Base-by-base conservation (phyloP, 1,140 invertebrate genomes). In the Hyphantria cunea region DNA sequence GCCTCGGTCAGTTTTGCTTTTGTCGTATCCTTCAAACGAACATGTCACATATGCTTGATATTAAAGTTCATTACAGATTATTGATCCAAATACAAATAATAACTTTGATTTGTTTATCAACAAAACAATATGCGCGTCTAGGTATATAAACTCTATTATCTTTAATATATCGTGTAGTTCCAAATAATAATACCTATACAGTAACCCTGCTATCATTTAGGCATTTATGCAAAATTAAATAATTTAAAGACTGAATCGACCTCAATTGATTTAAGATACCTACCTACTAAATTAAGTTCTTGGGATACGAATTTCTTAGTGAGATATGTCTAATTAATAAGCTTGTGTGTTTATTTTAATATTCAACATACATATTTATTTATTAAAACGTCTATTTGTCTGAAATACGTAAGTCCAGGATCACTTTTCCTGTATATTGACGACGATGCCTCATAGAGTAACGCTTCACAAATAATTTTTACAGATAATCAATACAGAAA, bases 51-150 rank as follows among this genome's bases (percentile, higher is more conserved):
- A 68, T 59, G 63, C 59, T 52, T 44, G 72, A 74, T 74, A 74
- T 65, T 68, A 62, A 74, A 74, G 72, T 74, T 70, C 62, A 68
- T 68, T 68, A 58, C 58, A 68, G 68, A 70, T 66, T 70, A 59
- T 74, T 71, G 68, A 74, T 74, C 63, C 60, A 54, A 64, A 70
- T 64, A 42, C 64, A 68, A 64, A 54, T 54, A 54, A 31, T 42
- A 41, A 48, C 50, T n/a, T 44, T 12, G 56, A 42, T 42, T 60
- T 60, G 50, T 53, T 53, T 61, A 61, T 61, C 41, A 61, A 61
- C 41, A 15, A 61, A 61, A 51, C 39, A 45, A 61, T 61, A 41
- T 13, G 41, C 17, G 13, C 12, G 44, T 42, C 12, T 34, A n/a
- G 49, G 47, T 50, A 42, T 33, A 42, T 17, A 50, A 59, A 59